Evolutionary conservation across 2,113 vertebrate species (phyloP).

Genomic region (Mirza zaza): DNA sequence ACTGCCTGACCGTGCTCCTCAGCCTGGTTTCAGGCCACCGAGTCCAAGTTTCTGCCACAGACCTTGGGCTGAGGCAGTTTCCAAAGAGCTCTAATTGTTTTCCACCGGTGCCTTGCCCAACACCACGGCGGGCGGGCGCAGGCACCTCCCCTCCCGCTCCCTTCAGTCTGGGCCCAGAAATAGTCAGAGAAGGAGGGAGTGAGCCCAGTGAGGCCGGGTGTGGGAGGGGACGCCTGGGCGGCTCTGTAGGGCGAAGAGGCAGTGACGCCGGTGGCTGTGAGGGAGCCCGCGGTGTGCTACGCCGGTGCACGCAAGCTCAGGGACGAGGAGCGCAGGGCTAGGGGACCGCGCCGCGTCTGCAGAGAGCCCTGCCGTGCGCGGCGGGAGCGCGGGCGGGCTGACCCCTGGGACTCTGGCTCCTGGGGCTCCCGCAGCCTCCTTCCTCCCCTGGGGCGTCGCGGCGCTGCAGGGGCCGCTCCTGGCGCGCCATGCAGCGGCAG

Average conservation of each 20-base stretch:
- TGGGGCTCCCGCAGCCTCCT: neutral
- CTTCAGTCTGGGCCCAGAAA: neutral
- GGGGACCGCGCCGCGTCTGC: fast-evolving
- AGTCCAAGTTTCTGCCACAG: conserved; percentile 74
- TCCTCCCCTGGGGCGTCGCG: neutral
- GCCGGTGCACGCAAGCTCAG: fast-evolving
- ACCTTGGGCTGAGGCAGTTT: neutral
- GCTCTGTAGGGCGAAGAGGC: neutral
- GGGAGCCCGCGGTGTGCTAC: neutral
- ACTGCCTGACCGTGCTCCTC: neutral
- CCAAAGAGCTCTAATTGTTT: conserved; percentile 59
- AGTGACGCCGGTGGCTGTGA: fast-evolving
- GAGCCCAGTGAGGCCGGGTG: neutral
- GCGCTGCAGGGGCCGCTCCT: too few species aligned
- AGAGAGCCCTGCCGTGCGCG: fast-evolving
- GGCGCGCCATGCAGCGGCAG: fast-evolving
- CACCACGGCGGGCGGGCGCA: neutral
- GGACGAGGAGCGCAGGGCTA: too few species aligned
- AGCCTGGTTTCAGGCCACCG: conserved; percentile 54
- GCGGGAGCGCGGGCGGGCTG: too few species aligned
- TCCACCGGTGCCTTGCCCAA: conserved; percentile 6
- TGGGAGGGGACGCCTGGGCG: neutral
- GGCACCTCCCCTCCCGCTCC: neutral
- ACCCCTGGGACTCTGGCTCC: neutral
- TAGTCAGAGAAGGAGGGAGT: neutral